Base-by-base conservation (phyloP, 2,797 vertebrate genomes). In the Lophura swinhoii region DNA sequence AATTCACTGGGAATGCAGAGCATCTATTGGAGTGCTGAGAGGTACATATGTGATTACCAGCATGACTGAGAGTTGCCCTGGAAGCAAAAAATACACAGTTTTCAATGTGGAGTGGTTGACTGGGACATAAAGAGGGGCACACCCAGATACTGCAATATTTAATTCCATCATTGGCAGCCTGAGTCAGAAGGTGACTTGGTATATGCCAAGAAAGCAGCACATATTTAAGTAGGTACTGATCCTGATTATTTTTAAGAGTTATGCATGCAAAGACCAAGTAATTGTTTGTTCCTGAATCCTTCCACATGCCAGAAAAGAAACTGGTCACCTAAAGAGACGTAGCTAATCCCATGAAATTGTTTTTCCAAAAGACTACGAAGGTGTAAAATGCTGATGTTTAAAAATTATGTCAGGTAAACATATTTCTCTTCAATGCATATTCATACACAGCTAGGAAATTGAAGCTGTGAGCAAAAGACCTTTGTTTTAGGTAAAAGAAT, bases 61-160 rank as follows among this genome's bases (percentile, higher is more conserved):
- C 58, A 74, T 63, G 62, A 67, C 2, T 77, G 49, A 46, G 79
- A 46, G 79, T 73, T 93, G 66, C 76, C 91, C 63, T 75, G 76
- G 87, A 88, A 51, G 86, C 49, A 81, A 89, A 87, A 91, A 85
- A 31, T 43, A 46, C 14, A 72, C 60, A 24, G 37, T 28, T 23
- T 9, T 72, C 33, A 79, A 7, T 76, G 31, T 58, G 62, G 80
- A 87, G 66, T 21, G 44, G 56, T 58, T 84, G 66, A 82, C 66
- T 51, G 49, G 63, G 63, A 35, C 63, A 71, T 28, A 16, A 84
- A 91, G 43, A 80, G 43, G 31, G 87, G 31, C 87, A 94, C 75
- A 51, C 62, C 68, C 90, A 88, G 44, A 71, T 79, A 77, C 78
- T 88, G 72, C 26, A 82, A 90, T 64, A 41, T 80, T 90, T 92